Conservation (phyloP, 2,113 vertebrate genomes). For the Oreotrochilus melanogaster region DNA sequence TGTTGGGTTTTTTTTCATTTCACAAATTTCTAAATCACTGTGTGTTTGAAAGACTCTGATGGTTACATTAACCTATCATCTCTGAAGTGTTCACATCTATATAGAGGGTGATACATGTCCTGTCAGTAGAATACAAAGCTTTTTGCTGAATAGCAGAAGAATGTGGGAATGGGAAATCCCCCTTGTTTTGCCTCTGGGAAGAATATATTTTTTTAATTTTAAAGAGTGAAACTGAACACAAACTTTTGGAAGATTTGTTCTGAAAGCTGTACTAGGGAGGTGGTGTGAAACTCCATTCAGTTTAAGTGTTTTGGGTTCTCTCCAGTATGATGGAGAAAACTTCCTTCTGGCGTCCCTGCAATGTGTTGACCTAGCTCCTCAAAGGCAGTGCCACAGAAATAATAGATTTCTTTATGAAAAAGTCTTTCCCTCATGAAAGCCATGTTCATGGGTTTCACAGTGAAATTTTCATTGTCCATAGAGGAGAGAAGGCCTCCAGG, state of each 20-base stretch:
- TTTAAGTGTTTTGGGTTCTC: not conserved
- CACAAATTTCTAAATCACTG: not conserved
- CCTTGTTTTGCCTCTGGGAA: conserved; percentile 10
- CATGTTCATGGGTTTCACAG: not conserved
- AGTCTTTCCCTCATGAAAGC: not conserved
- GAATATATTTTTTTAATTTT: conserved; percentile 21
- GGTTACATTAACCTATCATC: not conserved
- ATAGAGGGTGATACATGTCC: not conserved
- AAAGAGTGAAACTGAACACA: not conserved
- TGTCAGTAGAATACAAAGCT: not conserved
- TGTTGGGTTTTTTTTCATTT: not conserved
- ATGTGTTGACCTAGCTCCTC: not conserved
- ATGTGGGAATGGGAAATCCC: conserved; percentile 23
- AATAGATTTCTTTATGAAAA: not conserved
- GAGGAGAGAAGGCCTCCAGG: not conserved
- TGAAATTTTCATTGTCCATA: not conserved
- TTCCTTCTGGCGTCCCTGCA: not conserved
- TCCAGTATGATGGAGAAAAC: not conserved
- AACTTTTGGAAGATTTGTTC: not conserved
- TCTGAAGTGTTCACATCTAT: not conserved
- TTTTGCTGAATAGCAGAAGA: conserved; percentile 10
- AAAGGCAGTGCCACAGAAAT: not conserved
- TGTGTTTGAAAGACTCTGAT: not conserved
- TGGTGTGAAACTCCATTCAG: not conserved
- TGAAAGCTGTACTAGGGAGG: not conserved